Percentiles rank a stretch among this genome's conserved stretches.
Conservation (phyloP, 2,888 invertebrate species). For the Synergus gifuensis region DNA sequence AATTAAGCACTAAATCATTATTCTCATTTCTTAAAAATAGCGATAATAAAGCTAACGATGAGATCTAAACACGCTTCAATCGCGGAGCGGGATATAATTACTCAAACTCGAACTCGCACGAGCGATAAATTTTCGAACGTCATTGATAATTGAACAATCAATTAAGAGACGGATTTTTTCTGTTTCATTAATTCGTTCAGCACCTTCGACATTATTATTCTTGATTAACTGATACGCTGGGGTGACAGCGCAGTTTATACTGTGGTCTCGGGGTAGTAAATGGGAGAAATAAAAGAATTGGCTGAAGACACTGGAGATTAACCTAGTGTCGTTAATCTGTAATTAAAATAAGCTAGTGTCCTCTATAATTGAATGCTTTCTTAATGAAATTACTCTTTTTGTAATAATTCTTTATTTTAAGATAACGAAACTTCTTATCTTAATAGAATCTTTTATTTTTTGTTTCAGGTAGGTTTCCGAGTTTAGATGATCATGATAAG, state of each 20-base stretch:
- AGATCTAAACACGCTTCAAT: constrained; percentile 34
- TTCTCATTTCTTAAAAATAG: constrained; percentile 17
- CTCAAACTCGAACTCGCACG: constrained; percentile 34
- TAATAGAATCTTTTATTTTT: constrained; percentile 13
- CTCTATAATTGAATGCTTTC: not conserved
- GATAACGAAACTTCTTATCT: not conserved
- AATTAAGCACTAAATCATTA: constrained; percentile 38
- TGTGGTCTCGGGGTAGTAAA: constrained; percentile 5
- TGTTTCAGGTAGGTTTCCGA: constrained; percentile 31
- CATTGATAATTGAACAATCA: constrained; percentile 49
- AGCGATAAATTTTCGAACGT: constrained; percentile 22
- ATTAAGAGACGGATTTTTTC: constrained; percentile 45
- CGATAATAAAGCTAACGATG: constrained; percentile 29
- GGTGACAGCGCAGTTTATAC: constrained; percentile 15
- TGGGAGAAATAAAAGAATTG: constrained; percentile 25
- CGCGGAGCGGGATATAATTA: constrained; percentile 34
- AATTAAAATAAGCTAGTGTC: not conserved
- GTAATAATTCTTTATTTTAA: not conserved
- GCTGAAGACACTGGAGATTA: constrained; percentile 15
- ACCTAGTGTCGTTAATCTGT: not conserved
- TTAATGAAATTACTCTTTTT: not conserved
- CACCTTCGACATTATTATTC: constrained; percentile 33
- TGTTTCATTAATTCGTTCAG: constrained; percentile 21
- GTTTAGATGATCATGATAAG: constrained; percentile 27
- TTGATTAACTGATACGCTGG: not conserved